These are phyloP conservation scores for Nesidiocoris tenuis DNA, from an alignment of 2,888 invertebrate species.

Conservation along the genomic window DNA sequence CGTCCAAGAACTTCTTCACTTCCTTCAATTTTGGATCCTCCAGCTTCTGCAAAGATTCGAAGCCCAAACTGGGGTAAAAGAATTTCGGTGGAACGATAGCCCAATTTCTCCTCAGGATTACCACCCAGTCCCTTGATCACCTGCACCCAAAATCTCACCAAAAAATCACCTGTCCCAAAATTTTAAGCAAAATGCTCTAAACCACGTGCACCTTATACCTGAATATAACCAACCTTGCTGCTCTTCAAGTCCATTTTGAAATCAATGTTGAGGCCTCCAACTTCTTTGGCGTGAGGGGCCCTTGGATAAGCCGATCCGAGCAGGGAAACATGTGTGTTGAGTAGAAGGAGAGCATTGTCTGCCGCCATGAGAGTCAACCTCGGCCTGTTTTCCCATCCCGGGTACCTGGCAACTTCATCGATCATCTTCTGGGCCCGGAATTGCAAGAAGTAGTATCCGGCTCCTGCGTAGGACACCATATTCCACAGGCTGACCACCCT, in stretches of 20 bases:
- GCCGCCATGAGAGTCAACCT: slow-evolving; percentile 15
- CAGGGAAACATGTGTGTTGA: neutral
- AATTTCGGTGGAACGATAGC: too few species aligned
- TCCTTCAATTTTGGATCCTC: slow-evolving; percentile 52
- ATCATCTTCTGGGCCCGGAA: slow-evolving; percentile 11
- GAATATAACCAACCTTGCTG: too few species aligned
- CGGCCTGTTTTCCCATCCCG: slow-evolving; percentile 44
- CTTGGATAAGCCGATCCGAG: slow-evolving; percentile 67
- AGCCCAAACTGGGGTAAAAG: neutral
- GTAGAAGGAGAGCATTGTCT: slow-evolving; percentile 25
- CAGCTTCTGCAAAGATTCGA: neutral
- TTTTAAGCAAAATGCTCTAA: too few species aligned
- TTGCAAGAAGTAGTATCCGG: neutral
- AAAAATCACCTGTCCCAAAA: too few species aligned
- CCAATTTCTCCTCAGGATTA: too few species aligned
- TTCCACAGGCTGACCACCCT: slow-evolving; percentile 2
- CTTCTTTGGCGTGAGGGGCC: slow-evolving; percentile 62
- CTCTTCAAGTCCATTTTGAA: slow-evolving; percentile 10
- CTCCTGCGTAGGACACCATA: neutral
- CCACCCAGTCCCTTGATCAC: too few species aligned
- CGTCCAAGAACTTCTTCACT: slow-evolving; percentile 65
- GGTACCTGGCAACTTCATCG: slow-evolving; percentile 41
- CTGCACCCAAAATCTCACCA: neutral
- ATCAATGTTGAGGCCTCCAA: slow-evolving; percentile 47
- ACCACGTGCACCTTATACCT: too few species aligned